Conservation (phyloP, 2,113 vertebrate genomes). For the Neoarius graeffei region DNA sequence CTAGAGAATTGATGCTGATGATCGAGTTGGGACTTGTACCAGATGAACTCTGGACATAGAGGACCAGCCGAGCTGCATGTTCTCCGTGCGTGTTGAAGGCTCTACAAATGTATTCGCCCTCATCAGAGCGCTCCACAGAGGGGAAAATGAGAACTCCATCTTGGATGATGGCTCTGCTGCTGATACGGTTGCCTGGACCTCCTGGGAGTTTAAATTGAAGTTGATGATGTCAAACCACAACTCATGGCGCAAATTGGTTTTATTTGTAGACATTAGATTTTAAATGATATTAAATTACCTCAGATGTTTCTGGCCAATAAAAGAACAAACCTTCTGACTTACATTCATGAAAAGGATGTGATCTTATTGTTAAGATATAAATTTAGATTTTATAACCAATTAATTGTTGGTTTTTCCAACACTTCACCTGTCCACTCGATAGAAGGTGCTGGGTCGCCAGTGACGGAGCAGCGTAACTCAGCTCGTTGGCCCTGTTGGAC, state of each 20-base stretch:
- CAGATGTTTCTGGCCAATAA: background rate
- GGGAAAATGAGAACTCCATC: slow-evolving; percentile 77
- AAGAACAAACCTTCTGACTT: background rate
- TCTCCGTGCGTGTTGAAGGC: slow-evolving; percentile 85
- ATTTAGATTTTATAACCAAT: background rate
- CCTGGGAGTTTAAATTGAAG: slow-evolving; percentile 63
- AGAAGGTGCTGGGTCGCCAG: slow-evolving; percentile 80
- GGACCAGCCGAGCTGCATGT: slow-evolving; percentile 77
- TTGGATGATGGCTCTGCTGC: slow-evolving; percentile 76
- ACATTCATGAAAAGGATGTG: background rate
- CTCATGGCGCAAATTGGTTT: background rate
- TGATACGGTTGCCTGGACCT: slow-evolving; percentile 74
- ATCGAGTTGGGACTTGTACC: background rate
- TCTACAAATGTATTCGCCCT: slow-evolving; percentile 87
- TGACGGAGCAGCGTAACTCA: slow-evolving; percentile 85
- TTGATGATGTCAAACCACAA: background rate
- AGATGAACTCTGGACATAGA: slow-evolving; percentile 83
- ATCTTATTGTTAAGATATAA: background rate
- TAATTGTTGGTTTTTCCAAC: background rate
- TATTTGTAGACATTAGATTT: background rate
- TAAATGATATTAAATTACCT: background rate
- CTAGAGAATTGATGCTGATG: background rate
- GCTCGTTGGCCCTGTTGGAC: slow-evolving; percentile 83
- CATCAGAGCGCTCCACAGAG: slow-evolving; percentile 71
- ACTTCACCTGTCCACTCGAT: slow-evolving; percentile 88